Percentiles rank a stretch among this genome's conserved stretches.
Evolutionary conservation across 2,797 vertebrate genomes (phyloP).

Genomic region (Brotogeris chrysoptera): DNA sequence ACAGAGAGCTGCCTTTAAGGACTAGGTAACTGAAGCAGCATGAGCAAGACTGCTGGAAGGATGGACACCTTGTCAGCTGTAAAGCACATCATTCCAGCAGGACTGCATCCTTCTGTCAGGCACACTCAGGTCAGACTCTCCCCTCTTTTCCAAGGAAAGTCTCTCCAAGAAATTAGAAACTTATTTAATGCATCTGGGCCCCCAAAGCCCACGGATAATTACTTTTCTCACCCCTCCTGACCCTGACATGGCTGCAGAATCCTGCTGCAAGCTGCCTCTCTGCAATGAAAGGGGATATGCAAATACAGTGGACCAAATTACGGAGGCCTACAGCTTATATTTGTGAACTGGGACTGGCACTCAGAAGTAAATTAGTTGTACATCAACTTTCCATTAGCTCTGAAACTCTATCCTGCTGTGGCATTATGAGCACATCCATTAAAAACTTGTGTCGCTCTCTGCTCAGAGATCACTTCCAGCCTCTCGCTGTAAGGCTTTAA

Average conservation of each 20-base stretch:
- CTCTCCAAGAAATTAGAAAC: constrained; percentile 36
- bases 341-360: background rate
- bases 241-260: background rate
- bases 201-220: background rate
- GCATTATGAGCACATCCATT: background rate
- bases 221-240: background rate
- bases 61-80: background rate
- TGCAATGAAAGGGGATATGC: background rate
- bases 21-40: background rate
- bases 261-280: background rate
- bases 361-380: background rate
- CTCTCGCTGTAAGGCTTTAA: background rate
- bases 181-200: constrained; percentile 25
- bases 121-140: background rate
- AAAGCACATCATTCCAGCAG: background rate
- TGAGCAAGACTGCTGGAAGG: background rate
- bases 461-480: background rate
- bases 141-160: background rate
- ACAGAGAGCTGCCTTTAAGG: background rate
- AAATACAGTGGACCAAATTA: background rate
- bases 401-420: background rate
- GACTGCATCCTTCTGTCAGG: constrained; percentile 17
- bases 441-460: background rate
- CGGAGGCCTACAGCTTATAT: background rate
- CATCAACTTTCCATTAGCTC: background rate